Conservation (phyloP, 1,140 invertebrate genomes). For the Pentalonia nigronervosa region DNA sequence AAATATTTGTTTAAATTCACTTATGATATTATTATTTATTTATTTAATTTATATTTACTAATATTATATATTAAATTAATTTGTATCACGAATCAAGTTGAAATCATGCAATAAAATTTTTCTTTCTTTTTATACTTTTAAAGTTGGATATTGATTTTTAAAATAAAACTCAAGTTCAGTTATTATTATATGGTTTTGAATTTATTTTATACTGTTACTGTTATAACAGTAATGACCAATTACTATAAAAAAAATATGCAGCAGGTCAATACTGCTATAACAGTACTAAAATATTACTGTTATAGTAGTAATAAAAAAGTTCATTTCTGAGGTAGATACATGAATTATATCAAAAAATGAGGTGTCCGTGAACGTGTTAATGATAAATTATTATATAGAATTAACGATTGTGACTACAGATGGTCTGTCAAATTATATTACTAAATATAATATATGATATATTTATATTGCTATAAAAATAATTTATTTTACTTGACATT, state of each 20-base stretch:
- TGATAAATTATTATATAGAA: too few relatives aligned
- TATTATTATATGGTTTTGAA: not conserved
- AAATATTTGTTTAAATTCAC: not conserved
- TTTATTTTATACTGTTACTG: not conserved
- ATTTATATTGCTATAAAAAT: too few relatives aligned
- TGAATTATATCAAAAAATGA: too few relatives aligned
- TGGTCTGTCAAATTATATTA: too few relatives aligned
- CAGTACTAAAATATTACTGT: too few relatives aligned
- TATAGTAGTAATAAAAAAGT: too few relatives aligned
- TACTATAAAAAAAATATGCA: too few relatives aligned
- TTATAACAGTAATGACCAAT: too few relatives aligned
- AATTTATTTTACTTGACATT: too few relatives aligned
- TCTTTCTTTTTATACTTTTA: not conserved
- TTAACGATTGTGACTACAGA: too few relatives aligned
- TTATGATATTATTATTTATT: not conserved
- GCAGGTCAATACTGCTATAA: not conserved
- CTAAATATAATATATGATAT: too few relatives aligned
- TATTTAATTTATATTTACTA: not conserved
- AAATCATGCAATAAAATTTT: not conserved
- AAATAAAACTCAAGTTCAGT: not conserved
- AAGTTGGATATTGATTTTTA: slow-evolving; percentile 13
- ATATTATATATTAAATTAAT: not conserved
- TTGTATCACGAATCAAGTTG: not conserved
- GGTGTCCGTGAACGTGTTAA: not conserved
- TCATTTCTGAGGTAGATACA: too few relatives aligned